Percentiles rank a stretch among this genome's conserved stretches.
phyloP scores from a whole-genome alignment of 1,140 invertebrate species.

The Drosophila neocordata region DNA sequence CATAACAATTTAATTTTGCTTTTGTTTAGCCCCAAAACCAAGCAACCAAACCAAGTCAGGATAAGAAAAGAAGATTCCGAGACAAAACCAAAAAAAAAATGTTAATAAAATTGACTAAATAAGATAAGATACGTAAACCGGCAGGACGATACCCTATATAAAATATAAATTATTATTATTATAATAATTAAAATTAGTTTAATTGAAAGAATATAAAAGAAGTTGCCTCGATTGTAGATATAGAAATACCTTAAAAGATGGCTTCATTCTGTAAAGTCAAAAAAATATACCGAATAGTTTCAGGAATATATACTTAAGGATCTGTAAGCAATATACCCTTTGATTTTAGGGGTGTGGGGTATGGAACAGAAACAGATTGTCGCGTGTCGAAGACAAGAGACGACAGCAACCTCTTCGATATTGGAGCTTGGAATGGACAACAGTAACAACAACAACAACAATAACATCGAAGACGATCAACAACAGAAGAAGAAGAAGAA shows the following conservation, averaged over 20 bases:
- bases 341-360: too few species aligned
- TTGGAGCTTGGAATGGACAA: slow-evolving; percentile 1
- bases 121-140: slow-evolving; percentile 16
- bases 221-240: too few species aligned
- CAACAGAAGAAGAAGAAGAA: slow-evolving; percentile 11
- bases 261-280: too few species aligned
- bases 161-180: too few species aligned
- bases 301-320: too few species aligned
- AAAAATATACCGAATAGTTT: too few species aligned
- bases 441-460: not conserved
- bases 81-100: not conserved
- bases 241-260: too few species aligned
- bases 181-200: too few species aligned
- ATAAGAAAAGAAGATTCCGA: not conserved
- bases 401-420: slow-evolving; percentile 38
- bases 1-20: slow-evolving; percentile 81
- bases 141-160: slow-evolving; percentile 19
- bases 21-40: slow-evolving; percentile 58
- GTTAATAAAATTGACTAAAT: slow-evolving; percentile 30
- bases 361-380: slow-evolving; percentile 57
- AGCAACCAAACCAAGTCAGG: not conserved
- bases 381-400: slow-evolving; percentile 75
- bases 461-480: slow-evolving; percentile 42
- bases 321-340: too few species aligned
- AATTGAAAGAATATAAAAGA: too few species aligned